Conservation (phyloP, 37 sponge, comb jelly and placozoan species). For the Spongilla lacustris region DNA sequence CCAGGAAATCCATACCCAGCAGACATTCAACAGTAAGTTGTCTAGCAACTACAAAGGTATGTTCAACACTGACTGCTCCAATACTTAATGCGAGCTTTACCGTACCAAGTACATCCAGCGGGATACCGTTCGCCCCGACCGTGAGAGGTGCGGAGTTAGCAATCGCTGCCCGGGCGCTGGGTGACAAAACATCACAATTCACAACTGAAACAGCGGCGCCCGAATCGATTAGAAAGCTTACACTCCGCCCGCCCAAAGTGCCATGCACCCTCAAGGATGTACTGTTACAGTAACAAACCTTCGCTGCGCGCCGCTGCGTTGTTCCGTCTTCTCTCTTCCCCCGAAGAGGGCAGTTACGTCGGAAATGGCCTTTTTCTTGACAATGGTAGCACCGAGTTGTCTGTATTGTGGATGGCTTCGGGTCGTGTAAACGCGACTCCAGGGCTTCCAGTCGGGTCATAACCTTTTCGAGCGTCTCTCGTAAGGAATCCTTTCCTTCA, state of each 20-base stretch:
- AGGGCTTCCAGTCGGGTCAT: not conserved
- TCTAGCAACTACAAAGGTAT: slow-evolving; percentile 3
- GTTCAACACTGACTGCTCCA: not conserved
- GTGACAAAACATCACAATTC: not conserved
- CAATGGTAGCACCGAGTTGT: not conserved
- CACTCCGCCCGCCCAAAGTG: not conserved
- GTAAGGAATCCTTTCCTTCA: not conserved
- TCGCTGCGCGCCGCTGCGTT: not conserved
- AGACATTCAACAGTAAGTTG: slow-evolving; percentile 4
- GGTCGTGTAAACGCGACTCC: not conserved
- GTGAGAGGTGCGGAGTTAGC: slow-evolving; percentile 2
- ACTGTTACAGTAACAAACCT: not conserved
- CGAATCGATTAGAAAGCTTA: not conserved
- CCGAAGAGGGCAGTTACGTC: not conserved
- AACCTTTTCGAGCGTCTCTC: not conserved
- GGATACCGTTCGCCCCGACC: slow-evolving; percentile 14
- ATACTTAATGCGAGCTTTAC: not conserved
- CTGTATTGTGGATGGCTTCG: not conserved
- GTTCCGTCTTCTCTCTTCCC: not conserved
- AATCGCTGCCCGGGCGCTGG: not conserved
- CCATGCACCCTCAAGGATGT: not conserved
- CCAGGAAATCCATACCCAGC: slow-evolving; percentile 17
- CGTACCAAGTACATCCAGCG: not conserved
- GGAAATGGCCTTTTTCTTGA: not conserved
- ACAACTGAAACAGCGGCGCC: slow-evolving; percentile 8